Percentiles rank a stretch among this genome's conserved stretches.
Evolutionary conservation across 2,113 vertebrate species (phyloP).

Genomic region (Pollimyrus isidori): DNA sequence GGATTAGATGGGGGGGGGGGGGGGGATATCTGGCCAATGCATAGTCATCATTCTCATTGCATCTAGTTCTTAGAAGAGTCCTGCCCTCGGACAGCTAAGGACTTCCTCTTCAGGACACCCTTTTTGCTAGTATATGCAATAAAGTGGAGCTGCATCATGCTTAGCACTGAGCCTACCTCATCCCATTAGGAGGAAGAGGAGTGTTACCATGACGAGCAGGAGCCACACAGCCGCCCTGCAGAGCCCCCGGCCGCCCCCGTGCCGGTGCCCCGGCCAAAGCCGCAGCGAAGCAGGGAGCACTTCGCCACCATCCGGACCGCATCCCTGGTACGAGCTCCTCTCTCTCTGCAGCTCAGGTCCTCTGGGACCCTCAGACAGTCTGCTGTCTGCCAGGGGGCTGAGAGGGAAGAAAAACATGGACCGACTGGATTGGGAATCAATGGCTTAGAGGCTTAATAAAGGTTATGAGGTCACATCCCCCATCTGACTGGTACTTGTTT

Average conservation of each 20-base stretch:
- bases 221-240: constrained; percentile 66
- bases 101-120: not conserved
- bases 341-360: not conserved
- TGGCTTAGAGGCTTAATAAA: not conserved
- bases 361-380: no score
- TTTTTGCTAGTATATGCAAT: not conserved
- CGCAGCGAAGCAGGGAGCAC: constrained; percentile 90
- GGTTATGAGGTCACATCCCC: not conserved
- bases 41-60: not conserved
- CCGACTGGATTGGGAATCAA: no score
- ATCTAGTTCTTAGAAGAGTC: not conserved
- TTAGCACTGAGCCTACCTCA: not conserved
- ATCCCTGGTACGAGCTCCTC: constrained; percentile 71
- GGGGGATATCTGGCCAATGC: not conserved
- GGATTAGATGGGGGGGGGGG: not conserved
- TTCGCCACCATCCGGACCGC: constrained; percentile 97
- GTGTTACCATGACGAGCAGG: constrained; percentile 73
- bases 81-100: not conserved
- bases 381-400: no score
- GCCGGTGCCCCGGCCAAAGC: constrained; percentile 80
- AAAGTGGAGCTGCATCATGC: not conserved
- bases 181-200: constrained; percentile 70
- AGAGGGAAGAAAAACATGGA: no score
- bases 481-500: not conserved
- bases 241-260: constrained; percentile 78